Evolutionary conservation across 1,140 invertebrate genomes (phyloP), one percentile per base, ranked within the genome.

Genomic region (Pissodes strobi): DNA sequence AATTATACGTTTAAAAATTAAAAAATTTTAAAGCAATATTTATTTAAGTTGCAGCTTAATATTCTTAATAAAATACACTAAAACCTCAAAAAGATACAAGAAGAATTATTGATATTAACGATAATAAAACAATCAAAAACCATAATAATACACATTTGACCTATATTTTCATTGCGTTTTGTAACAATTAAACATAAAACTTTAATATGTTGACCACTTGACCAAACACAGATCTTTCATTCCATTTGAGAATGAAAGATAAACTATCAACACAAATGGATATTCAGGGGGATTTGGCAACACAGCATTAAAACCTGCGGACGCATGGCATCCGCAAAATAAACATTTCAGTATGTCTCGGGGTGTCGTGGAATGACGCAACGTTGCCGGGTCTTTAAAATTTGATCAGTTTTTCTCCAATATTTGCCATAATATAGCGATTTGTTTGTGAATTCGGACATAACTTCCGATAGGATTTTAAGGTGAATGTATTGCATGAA

Each of bases 401-500:
- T n/a, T 19, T 59, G 15, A 12, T 23, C 30, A 19, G 38, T 48
- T 48, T 57, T 57, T 46, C 18, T 19, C 43, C 43, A 21, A 19
- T n/a, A 48, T 34, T 48, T 45, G 15, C 25, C 9, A 9, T 15
- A 18, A 9, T 25, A 48, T 10, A 22, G 56, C n/a, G 39, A 8
- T 48, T 18, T 37, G 34, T 48, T 25, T 53, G 51, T 23, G n/a
- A 18, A 5, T 53, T 41, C 38, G 38, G 22, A 10, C 3, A 10
- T 49, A 49, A 15, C 13, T 13, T 13, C 6, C 12, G 10, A 3
- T 12, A 49, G 22, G 25, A 49, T 49, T 37, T 27, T 19, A 45
- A 18, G 17, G 51, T 59, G 56, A 52, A 69, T 69, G 68, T 69
- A 67, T 64, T 69, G 68, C 46, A 38, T 67, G 51, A 62, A 69